Percentiles rank a stretch among this genome's conserved stretches.
phyloP scores from a whole-genome alignment of 35 echinoderm and acorn worm species.

The Apostichopus parvimensis region DNA sequence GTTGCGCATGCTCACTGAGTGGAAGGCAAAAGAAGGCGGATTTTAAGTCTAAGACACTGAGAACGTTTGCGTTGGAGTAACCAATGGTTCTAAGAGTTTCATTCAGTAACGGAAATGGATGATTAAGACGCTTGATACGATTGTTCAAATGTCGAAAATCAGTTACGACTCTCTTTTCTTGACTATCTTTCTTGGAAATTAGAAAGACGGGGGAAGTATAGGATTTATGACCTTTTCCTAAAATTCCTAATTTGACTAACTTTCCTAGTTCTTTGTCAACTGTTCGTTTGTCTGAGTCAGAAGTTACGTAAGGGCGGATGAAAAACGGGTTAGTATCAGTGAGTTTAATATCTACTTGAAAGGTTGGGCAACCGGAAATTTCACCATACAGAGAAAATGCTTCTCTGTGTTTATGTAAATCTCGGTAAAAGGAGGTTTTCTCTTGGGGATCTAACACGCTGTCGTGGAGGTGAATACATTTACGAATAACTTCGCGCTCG shows the following conservation, averaged over 20 bases:
- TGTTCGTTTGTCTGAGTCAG: slow-evolving; percentile 34
- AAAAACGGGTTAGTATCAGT: slow-evolving; percentile 52
- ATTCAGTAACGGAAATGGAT: too few species aligned
- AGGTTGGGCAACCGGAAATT: slow-evolving; percentile 49
- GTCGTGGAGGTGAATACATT: slow-evolving; percentile 10
- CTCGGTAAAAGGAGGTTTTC: background rate
- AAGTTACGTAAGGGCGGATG: slow-evolving; percentile 49
- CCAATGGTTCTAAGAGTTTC: too few species aligned
- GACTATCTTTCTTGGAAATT: slow-evolving; percentile 36
- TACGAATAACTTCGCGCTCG: background rate
- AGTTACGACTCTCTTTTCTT: slow-evolving; percentile 58
- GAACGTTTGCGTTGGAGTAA: too few species aligned
- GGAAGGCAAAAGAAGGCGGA: too few species aligned
- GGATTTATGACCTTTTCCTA: too few species aligned
- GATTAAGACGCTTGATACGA: too few species aligned
- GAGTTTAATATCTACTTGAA: slow-evolving; percentile 46
- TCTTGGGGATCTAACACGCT: background rate
- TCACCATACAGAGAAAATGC: slow-evolving; percentile 52
- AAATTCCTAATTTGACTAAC: slow-evolving; percentile 59
- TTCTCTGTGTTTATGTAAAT: background rate
- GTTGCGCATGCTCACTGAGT: too few species aligned
- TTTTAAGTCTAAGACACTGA: too few species aligned
- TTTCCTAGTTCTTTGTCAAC: slow-evolving; percentile 54
- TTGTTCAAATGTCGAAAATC: slow-evolving; percentile 56
- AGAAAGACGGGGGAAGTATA: slow-evolving; percentile 67